Evolutionary conservation across 2,113 vertebrate species (phyloP), one percentile per base, ranked within the genome.

Genomic region (Antechinus stuartii): DNA sequence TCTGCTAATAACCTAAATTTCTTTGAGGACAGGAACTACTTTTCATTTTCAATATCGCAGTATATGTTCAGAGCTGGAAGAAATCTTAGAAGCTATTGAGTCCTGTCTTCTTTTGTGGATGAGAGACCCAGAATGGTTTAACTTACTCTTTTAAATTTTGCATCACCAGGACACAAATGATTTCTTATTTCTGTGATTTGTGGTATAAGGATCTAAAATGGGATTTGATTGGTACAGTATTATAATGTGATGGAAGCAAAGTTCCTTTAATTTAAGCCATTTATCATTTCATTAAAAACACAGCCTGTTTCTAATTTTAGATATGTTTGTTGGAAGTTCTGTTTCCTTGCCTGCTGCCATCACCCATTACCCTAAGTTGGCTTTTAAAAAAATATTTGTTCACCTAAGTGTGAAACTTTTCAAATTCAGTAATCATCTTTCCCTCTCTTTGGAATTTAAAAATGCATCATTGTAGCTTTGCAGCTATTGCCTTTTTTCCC

Each of bases 401-500:
- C 19, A 94, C 25, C 1, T 95, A 76, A 55, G 8, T 94, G 56
- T 96, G 91, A 92, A 90, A 68, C 3, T 95, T 97, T 96, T 97
- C 55, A 93, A 91, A 76, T 30, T 68, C 47, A 54, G 55, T 90
- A 94, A 94, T 95, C 92, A 95, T 54, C 25, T 93, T 91, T 94
- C 90, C 56, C 93, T 89, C 96, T 95, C 90, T 23, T 68, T 97
- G 97, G 96, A 94, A 96, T 94, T 42, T 97, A 92, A 92, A 91
- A 96, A 16, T 52, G 94, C 23, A 42, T 92, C 2, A 90, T 94
- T 95, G 68, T 22, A 84, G 68, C 35, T 42, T n/a, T 84, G 35
- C 35, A 23, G 14, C 96, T 94, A 84, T 53, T 84, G 68, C 94
- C 42, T 90, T 2, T 90, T 2, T 52, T 95, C 54, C 25, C 54